Evolutionary conservation across 2,888 invertebrate genomes (phyloP), one percentile per base, ranked within the genome.

Genomic region (Hecatera dysodea): DNA sequence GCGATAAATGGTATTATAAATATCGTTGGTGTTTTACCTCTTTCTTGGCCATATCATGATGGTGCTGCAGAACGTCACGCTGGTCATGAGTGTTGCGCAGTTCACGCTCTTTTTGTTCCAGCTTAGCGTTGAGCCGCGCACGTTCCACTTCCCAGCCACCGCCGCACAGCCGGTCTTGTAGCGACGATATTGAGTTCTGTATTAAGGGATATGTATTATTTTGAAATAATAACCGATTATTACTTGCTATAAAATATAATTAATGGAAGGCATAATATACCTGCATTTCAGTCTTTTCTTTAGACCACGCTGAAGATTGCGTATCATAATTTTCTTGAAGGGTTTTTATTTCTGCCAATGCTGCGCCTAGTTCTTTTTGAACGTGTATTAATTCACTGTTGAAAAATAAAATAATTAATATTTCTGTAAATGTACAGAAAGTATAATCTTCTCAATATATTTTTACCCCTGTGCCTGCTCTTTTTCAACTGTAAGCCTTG

Each of bases 401-500:
- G 93, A 46, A 75, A 72, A 44, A 36, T 17, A 46, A 62, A 60
- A 15, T 9, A 24, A 39, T 55, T 22, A 50, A 39, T 39, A 29
- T 44, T 24, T 22, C 15, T 42, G 12, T 6, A 1, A 27, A 48
- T 17, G 27, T 2, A 17, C 0, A 12, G 2, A 2, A 27, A 44
- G 9, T 11, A 36, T 0, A 1, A 27, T 39, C 12, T 27, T 4
- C 11, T 12, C 12, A 59, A 63, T 39, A 17, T 19, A 39, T 60
- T 36, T 33, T 86, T 90, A 97, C 98, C 96, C 97, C 91, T 98
- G 97, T 19, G 98, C 95, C 84, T 97, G 97, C 93, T 98, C 98
- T 88, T 98, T 98, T 90, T 98, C 98, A 68, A 97, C 97, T 7
- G 98, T 98, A 6, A 98, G 94, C 89, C 98, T 97, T 11, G 98